Base-by-base conservation (phyloP, 2,113 vertebrate species). In the Vidua chalybeata region DNA sequence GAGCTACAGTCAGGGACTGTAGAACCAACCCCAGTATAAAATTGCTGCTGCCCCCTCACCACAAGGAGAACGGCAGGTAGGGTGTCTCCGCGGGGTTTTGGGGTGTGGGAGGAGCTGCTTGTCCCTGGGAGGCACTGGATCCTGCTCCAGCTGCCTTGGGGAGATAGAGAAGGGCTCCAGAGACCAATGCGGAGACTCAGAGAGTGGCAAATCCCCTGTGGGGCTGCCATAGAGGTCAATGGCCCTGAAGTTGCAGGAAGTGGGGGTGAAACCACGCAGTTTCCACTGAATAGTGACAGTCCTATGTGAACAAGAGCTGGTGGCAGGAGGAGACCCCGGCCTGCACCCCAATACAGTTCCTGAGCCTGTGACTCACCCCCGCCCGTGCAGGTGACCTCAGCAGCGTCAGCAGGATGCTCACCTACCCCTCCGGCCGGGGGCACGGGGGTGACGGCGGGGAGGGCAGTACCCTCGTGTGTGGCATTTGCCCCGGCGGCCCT, bases 401-500 rank as follows among this genome's bases (percentile, higher is more conserved):
- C 10, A 71, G 51, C 0, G 2, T 1, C 8, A 76, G 82, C 2
- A 27, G 43, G 78, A n/a, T 7, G 39, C 78, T 71, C 77, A n/a
- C 31, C 80, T 1, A 18, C 15, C 49, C 76, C 52, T 73, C 12
- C 0, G 4, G 6, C 87, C 2, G 1, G 28, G 59, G 78, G 20
- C 9, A 4, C 0, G 1, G 54, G 43, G 76, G 17, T 11, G 79
- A 8, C 0, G 0, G 61, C 2, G 2, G 72, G 43, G 13, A 15
- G 18, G 75, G 52, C 79, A 19, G 56, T 33, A 77, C 91, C 96
- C 94, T 89, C 26, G 19, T 82, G 94, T 71, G 95, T 93, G 96
- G 97, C 96, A 95, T 89, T 84, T 92, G 96, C 97, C 96, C 97
- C 75, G 83, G 96, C 41, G 31, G 93, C 97, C 87, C 90, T 87